Conservation (phyloP, 1,140 invertebrate species). For the Lepeophtheirus salmonis region DNA sequence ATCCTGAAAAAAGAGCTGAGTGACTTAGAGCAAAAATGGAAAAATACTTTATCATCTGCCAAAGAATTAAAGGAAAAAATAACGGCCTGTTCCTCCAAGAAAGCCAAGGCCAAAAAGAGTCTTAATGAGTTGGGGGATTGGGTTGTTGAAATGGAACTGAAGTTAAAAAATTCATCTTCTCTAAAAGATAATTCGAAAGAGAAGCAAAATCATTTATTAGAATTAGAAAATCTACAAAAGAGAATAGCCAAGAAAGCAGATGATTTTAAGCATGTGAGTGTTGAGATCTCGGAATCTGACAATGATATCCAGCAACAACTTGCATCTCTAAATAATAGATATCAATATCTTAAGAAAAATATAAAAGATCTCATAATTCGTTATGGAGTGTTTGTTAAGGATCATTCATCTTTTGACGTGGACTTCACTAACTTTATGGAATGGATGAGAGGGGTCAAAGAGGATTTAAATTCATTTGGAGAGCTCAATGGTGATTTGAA, state of each 20-base stretch:
- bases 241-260: neutral
- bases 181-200: neutral
- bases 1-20: constrained; percentile 51
- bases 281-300: neutral
- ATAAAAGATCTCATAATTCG: constrained; percentile 36
- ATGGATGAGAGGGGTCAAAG: constrained; percentile 48
- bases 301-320: neutral
- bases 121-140: neutral
- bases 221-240: neutral
- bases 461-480: constrained; percentile 51
- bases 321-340: constrained; percentile 46
- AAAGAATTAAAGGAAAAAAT: constrained; percentile 35
- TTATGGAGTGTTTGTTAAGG: constrained; percentile 62
- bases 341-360: constrained; percentile 61
- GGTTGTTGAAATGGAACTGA: neutral
- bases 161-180: neutral
- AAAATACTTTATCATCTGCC: constrained; percentile 50
- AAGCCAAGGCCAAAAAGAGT: neutral
- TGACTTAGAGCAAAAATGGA: constrained; percentile 47
- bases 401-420: constrained; percentile 60
- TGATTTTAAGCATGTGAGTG: neutral
- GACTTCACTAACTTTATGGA: constrained; percentile 51
- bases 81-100: neutral
- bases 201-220: neutral
- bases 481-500: constrained; percentile 69